These are phyloP conservation scores for Bolborhynchus lineola DNA, from an alignment of 2,113 vertebrate species.

Conservation along the genomic window DNA sequence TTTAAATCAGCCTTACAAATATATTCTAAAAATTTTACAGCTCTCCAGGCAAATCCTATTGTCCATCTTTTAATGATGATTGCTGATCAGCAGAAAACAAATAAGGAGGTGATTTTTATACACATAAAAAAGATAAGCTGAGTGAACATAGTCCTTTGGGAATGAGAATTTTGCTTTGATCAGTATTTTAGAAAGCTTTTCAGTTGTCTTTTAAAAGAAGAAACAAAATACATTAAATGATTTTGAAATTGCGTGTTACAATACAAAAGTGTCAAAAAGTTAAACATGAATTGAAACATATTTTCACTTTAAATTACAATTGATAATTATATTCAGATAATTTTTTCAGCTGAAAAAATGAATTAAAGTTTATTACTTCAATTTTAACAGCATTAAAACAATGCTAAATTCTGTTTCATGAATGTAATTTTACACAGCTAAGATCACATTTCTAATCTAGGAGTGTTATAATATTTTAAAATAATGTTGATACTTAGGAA, in stretches of 20 bases:
- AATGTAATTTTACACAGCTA: background rate
- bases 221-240: background rate
- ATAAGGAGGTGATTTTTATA: background rate
- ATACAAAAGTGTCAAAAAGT: background rate
- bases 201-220: background rate
- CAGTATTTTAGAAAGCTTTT: background rate
- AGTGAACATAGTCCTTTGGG: background rate
- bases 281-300: background rate
- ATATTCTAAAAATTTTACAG: background rate
- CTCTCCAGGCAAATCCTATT: background rate
- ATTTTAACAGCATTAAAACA: background rate
- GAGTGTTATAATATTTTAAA: background rate
- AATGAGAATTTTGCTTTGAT: conserved; percentile 7
- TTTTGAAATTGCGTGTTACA: background rate
- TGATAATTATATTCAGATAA: background rate
- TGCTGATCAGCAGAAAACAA: conserved; percentile 22
- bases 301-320: conserved; percentile 16
- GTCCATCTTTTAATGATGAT: background rate
- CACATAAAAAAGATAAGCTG: background rate
- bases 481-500: background rate
- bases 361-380: conserved; percentile 6
- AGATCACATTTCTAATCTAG: background rate
- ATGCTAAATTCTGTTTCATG: background rate
- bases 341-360: background rate
- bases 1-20: conserved; percentile 33